A percentile compares a stretch with the other conserved stretches of the same genome.
Evolutionary conservation across 2,797 vertebrate species (phyloP).

Genomic region (Lithobates sylvaticus): DNA sequence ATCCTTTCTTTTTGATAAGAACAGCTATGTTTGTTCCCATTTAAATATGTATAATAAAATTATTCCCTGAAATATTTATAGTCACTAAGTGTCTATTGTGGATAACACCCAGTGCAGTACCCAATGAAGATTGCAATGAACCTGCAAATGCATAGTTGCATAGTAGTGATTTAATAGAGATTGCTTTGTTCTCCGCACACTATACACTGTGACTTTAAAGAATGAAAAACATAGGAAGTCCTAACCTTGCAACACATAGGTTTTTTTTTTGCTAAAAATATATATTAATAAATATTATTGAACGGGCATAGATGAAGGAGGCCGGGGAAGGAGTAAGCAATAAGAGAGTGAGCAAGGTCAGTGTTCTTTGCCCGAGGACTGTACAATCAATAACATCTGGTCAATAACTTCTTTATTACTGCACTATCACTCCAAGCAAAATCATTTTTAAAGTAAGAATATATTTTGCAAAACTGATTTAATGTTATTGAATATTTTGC

Average conservation of each 20-base stretch:
- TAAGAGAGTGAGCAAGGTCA: slow-evolving; percentile 94
- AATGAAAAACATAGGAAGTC: slow-evolving; percentile 78
- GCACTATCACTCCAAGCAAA: slow-evolving; percentile 93
- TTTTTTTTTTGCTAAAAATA: slow-evolving; percentile 97
- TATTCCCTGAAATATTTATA: too few species aligned
- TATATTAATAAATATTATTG: slow-evolving; percentile 99
- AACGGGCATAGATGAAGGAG: slow-evolving; percentile 90
- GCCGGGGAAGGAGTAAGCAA: slow-evolving; percentile 88
- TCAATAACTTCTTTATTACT: slow-evolving; percentile 99
- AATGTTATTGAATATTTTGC: slow-evolving; percentile 87
- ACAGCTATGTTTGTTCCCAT: too few species aligned
- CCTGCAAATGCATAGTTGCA: background rate
- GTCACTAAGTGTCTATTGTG: too few species aligned
- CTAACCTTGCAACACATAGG: slow-evolving; percentile 89
- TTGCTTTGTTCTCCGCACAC: slow-evolving; percentile 65
- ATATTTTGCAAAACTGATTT: slow-evolving; percentile 90
- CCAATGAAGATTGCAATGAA: background rate
- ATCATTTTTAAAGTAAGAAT: slow-evolving; percentile 98
- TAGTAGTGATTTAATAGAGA: background rate
- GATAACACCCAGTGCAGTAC: background rate
- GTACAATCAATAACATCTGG: slow-evolving; percentile 98
- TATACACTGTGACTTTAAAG: slow-evolving; percentile 69
- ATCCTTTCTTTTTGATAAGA: too few species aligned
- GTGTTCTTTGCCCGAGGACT: slow-evolving; percentile 95
- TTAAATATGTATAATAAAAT: too few species aligned